Base-by-base conservation (phyloP, 1,140 invertebrate genomes). In the Bathynomus jamesi region DNA sequence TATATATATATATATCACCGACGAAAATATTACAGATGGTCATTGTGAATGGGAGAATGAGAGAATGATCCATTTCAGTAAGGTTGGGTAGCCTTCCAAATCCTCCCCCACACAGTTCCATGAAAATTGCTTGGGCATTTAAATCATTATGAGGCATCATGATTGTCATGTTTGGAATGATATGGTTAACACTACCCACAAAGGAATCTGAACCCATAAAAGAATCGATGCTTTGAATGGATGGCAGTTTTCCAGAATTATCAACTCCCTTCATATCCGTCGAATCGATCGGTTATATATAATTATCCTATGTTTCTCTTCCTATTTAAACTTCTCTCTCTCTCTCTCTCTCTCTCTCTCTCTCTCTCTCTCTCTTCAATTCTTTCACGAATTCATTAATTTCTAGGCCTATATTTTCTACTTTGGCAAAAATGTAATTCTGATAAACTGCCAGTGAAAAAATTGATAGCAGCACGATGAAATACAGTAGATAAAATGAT, bases 161-260 rank as follows among this genome's bases (percentile, higher is more conserved):
- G 2, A 21, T 53, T 53, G 90, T 88, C 76, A 96, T 81, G 83
- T 95, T 95, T 76, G 86, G 32, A 94, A 78, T n/a, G 91, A 87
- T 78, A 92, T 85, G 24, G 93, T 94, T 75, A 94, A 85, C 76
- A 86, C 87, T 53, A 95, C 84, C 93, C 93, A 95, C 76, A 94
- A 79, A 2, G 94, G 93, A 73, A 95, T 83, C 86, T 95, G 93
- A 68, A 92, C 83, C 83, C 87, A 87, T 40, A 90, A 77, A 0
- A 93, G 80, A 32, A 92, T 80, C 61, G 84, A 83, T 8, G 87
- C 86, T 85, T 95, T 95, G 62, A 89, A 83, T n/a, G 93, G 93
- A 85, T 96, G 94, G 79, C 93, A 95, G 81, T 96, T 96, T 63
- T 96, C 89, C 76, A 88, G 84, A 5, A 89, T 83, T 68, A 95